Percentiles rank a stretch among this genome's conserved stretches.
phyloP scores from a whole-genome alignment of 2,113 vertebrate genomes.

The Campylorhamphus procurvoides region DNA sequence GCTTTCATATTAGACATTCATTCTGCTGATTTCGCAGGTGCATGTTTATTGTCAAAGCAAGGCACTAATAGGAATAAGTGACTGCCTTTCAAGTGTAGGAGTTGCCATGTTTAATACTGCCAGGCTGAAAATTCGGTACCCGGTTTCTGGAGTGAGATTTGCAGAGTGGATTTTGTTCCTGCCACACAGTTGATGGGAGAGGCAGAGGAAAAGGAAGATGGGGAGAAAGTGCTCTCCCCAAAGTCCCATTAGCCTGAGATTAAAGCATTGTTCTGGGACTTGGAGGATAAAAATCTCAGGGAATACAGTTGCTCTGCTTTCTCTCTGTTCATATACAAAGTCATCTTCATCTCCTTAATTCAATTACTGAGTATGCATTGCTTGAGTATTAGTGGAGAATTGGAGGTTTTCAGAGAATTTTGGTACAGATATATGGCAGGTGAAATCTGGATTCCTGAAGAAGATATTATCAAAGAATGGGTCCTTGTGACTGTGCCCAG shows the following conservation, averaged over 20 bases:
- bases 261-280: background rate
- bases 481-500: background rate
- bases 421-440: background rate
- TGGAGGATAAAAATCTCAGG: background rate
- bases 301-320: background rate
- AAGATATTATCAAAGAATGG: background rate
- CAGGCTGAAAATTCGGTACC: background rate
- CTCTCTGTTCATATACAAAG: background rate
- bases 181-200: background rate
- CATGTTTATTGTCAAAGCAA: background rate
- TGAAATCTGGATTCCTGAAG: background rate
- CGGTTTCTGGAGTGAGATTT: background rate
- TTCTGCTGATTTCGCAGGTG: background rate
- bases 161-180: background rate
- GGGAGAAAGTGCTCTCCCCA: background rate
- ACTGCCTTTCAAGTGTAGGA: background rate
- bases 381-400: background rate
- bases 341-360: background rate
- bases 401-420: background rate
- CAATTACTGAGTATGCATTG: background rate
- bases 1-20: background rate
- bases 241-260: background rate
- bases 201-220: background rate
- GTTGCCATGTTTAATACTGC: background rate
- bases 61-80: background rate